Percentiles rank a stretch among this genome's conserved stretches.
These are phyloP conservation scores for Lepus americanus DNA, from an alignment of 2,113 vertebrate genomes.

Conservation along the genomic window DNA sequence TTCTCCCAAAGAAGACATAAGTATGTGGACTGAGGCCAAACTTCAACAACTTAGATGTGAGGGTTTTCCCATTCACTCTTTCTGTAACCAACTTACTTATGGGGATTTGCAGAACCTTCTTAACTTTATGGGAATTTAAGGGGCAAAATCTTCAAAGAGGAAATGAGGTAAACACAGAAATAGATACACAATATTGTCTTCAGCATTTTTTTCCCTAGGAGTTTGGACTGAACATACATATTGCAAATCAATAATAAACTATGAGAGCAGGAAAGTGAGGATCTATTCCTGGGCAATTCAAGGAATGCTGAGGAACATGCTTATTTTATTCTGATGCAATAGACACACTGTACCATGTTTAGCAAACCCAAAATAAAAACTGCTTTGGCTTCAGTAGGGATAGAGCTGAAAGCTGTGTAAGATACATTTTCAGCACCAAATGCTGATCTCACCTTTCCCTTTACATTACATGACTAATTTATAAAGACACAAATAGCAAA, in stretches of 20 bases:
- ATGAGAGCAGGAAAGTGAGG: constrained; percentile 65
- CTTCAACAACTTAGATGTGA: constrained; percentile 23
- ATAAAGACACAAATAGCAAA: not conserved
- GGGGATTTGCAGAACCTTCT: constrained; percentile 69
- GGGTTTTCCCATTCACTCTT: constrained; percentile 39
- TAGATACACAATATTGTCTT: constrained; percentile 71
- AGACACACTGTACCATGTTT: constrained; percentile 12
- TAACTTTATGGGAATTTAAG: constrained; percentile 41
- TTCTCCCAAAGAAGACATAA: constrained; percentile 41
- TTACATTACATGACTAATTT: constrained; percentile 7
- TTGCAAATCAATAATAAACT: constrained; percentile 66
- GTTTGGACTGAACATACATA: constrained; percentile 71
- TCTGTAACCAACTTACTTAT: constrained; percentile 47
- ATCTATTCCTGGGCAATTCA: constrained; percentile 71
- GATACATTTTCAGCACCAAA: not conserved
- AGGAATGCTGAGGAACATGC: constrained; percentile 22
- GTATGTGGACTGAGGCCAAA: constrained; percentile 46
- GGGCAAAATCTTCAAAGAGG: constrained; percentile 65
- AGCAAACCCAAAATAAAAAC: constrained; percentile 72
- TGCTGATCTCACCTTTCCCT: not conserved
- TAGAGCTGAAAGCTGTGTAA: not conserved
- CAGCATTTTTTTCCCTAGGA: constrained; percentile 72
- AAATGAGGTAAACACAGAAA: constrained; percentile 76
- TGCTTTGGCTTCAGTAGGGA: constrained; percentile 50
- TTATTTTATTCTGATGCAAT: constrained; percentile 59